These are phyloP conservation scores for Notoglanidium macrostoma DNA, from an alignment of 2,797 vertebrate species.

Conservation along the genomic window DNA sequence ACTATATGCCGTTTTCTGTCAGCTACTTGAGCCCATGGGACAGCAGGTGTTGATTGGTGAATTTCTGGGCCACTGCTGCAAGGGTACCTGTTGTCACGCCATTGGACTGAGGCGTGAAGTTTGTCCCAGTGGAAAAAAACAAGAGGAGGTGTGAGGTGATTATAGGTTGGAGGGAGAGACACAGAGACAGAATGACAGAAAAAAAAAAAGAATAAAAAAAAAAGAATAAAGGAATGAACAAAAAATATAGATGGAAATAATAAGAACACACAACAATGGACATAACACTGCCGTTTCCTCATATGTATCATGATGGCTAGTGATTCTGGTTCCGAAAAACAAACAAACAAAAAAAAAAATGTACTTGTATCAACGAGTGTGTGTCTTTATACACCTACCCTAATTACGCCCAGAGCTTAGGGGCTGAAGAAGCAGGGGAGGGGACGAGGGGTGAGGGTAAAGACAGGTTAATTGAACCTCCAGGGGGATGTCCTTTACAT, in stretches of 20 bases:
- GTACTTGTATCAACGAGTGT: background rate
- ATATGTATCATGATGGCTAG: background rate
- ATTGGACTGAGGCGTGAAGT: slow-evolving; percentile 71
- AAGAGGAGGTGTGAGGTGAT: slow-evolving; percentile 75
- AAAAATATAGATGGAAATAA: slow-evolving; percentile 59
- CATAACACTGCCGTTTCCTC: background rate
- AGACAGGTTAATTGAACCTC: slow-evolving; percentile 82
- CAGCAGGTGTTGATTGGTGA: slow-evolving; percentile 77
- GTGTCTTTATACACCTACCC: slow-evolving; percentile 61
- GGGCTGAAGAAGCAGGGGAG: slow-evolving; percentile 57
- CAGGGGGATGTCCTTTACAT: slow-evolving; percentile 65
- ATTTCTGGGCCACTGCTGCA: slow-evolving; percentile 64
- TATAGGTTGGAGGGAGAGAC: slow-evolving; percentile 68
- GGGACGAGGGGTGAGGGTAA: slow-evolving; percentile 65
- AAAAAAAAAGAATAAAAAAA: slow-evolving; percentile 13
- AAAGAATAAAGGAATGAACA: slow-evolving; percentile 51
- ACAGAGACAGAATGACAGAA: slow-evolving; percentile 61
- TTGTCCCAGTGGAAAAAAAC: slow-evolving; percentile 70
- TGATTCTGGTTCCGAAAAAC: slow-evolving; percentile 25
- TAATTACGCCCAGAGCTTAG: slow-evolving; percentile 73
- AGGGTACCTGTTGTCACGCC: slow-evolving; percentile 75
- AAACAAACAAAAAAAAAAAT: background rate
- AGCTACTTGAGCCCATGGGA: slow-evolving; percentile 42
- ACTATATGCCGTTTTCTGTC: slow-evolving; percentile 50
- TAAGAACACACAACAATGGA: slow-evolving; percentile 33